phyloP scores from a whole-genome alignment of 2,888 invertebrate species.

The Acrobasis repandana region DNA sequence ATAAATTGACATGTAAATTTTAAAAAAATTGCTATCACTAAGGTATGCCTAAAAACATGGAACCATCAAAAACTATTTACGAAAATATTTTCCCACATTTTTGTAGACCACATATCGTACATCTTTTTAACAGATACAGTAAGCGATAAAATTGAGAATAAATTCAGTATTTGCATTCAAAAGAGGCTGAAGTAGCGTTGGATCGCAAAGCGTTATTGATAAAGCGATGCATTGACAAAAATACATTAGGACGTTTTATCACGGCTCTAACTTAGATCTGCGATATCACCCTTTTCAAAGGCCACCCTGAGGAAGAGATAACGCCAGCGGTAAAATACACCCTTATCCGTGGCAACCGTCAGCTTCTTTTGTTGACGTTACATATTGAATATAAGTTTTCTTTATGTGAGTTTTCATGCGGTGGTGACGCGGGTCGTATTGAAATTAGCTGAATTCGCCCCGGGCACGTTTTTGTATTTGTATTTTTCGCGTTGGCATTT shows the following conservation, averaged over 20 bases:
- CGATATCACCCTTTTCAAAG: slow-evolving; percentile 27
- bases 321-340: slow-evolving; percentile 29
- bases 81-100: too few species aligned
- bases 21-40: too few species aligned
- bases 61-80: too few species aligned
- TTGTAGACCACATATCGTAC: background rate
- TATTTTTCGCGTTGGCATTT: background rate
- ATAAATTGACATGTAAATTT: too few species aligned
- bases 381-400: slow-evolving; percentile 26
- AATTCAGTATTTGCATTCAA: background rate
- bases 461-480: background rate
- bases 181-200: background rate
- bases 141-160: background rate
- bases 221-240: slow-evolving; percentile 10
- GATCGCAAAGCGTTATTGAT: slow-evolving; percentile 9
- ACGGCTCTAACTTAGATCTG: slow-evolving; percentile 12
- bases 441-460: slow-evolving; percentile 19
- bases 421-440: slow-evolving; percentile 13
- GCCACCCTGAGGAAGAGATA: slow-evolving; percentile 25
- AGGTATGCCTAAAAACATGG: too few species aligned
- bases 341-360: slow-evolving; percentile 24
- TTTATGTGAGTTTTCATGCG: slow-evolving; percentile 25
- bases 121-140: background rate
- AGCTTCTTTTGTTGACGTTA: slow-evolving; percentile 29
- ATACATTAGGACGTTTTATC: slow-evolving; percentile 6